Evolutionary conservation across 1,140 invertebrate species (phyloP).

Genomic region (Bombus sibiricus): DNA sequence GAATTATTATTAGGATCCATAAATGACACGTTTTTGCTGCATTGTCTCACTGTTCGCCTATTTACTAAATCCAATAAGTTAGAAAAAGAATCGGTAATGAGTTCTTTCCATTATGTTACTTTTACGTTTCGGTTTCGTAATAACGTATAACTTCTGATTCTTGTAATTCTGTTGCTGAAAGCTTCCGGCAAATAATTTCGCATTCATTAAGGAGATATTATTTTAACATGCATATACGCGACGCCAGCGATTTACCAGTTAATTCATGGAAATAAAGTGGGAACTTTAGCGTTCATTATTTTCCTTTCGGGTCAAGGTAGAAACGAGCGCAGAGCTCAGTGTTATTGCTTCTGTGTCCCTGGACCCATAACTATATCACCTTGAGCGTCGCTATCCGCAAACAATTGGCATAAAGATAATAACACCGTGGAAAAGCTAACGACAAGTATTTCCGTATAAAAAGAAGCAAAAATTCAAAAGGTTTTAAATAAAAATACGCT

Average conservation of each 20-base stretch:
- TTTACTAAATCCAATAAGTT: neutral
- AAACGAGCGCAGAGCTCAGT: neutral
- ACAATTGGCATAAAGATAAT: slow-evolving; percentile 10
- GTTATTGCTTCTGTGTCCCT: slow-evolving; percentile 11
- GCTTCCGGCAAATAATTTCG: neutral
- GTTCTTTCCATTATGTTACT: neutral
- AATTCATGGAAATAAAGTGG: slow-evolving; percentile 1
- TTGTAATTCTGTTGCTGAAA: neutral
- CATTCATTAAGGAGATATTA: slow-evolving; percentile 4
- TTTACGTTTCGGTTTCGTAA: neutral
- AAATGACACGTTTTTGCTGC: neutral
- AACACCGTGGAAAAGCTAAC: neutral
- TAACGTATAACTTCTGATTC: neutral
- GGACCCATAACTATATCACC: neutral
- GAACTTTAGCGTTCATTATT: neutral
- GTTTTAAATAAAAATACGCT: neutral
- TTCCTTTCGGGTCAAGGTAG: slow-evolving; percentile 2
- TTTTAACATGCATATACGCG: slow-evolving; percentile 4
- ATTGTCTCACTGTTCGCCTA: neutral
- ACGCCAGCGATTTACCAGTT: slow-evolving; percentile 11
- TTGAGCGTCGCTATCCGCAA: neutral
- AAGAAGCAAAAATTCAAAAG: neutral
- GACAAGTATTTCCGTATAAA: neutral
- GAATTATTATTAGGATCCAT: neutral
- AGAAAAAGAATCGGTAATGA: neutral